Conservation (phyloP, 2,888 invertebrate species). For the Caenorhabditis macrosperma region DNA sequence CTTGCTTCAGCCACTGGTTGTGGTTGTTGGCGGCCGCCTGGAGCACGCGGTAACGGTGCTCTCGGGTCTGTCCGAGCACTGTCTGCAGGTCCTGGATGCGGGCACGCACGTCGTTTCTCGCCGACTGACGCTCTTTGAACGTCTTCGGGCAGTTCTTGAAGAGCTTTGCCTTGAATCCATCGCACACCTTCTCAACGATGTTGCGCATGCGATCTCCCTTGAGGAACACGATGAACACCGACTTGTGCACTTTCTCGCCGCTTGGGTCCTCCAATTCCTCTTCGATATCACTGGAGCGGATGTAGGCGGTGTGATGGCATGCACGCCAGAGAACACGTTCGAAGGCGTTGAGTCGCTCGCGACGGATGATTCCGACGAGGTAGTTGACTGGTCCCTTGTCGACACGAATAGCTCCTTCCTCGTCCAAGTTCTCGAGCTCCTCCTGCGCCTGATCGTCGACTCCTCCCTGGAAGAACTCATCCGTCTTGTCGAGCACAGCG, state of each 20-base stretch:
- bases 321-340: conserved; percentile 98
- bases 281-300: conserved; percentile 87
- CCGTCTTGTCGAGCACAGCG: conserved; percentile 77
- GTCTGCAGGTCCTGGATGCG: conserved; percentile 88
- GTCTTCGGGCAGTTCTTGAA: conserved; percentile 98
- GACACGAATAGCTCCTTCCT: conserved; percentile 41
- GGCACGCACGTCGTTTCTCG: conserved; percentile 78
- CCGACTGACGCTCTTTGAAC: conserved; percentile 84
- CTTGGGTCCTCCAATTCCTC: conserved; percentile 91
- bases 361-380: conserved; percentile 95
- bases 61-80: conserved; percentile 78
- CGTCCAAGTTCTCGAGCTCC: conserved; percentile 67
- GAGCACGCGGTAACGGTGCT: conserved; percentile 82
- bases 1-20: conserved; percentile 94
- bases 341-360: conserved; percentile 94
- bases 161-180: conserved; percentile 87
- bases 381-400: conserved; percentile 83
- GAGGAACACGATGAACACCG: conserved; percentile 88
- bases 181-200: conserved; percentile 89
- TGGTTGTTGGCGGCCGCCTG: conserved; percentile 98
- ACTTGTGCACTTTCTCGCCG: conserved; percentile 94
- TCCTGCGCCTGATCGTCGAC: conserved; percentile 70
- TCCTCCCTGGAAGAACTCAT: conserved; percentile 78
- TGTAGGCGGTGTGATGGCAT: conserved; percentile 90
- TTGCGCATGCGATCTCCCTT: conserved; percentile 97